Evolutionary conservation across 1,140 invertebrate species (phyloP).

Genomic region (Drosophila repleta): DNA sequence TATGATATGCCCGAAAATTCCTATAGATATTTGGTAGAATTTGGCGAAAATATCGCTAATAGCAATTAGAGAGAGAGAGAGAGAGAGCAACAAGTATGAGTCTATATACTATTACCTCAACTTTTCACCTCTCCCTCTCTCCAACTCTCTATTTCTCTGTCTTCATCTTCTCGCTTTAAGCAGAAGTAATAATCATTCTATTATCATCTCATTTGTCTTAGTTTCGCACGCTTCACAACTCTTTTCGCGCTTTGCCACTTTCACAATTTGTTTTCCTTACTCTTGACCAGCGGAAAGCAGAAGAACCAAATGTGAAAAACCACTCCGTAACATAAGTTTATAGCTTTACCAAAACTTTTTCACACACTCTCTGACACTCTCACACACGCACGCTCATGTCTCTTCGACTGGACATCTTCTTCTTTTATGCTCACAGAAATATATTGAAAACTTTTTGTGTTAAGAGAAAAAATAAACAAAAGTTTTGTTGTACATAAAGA

Average conservation of each 20-base stretch:
- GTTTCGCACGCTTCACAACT: conserved; percentile 62
- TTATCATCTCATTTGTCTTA: conserved; percentile 77
- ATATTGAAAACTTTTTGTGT: conserved; percentile 69
- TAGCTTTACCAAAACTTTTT: conserved; percentile 53
- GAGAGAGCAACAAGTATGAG: conserved; percentile 24
- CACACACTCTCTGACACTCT: conserved; percentile 38
- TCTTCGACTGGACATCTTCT: conserved; percentile 53
- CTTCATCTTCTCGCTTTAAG: conserved; percentile 28
- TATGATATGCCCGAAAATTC: background rate
- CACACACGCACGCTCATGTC: conserved; percentile 32
- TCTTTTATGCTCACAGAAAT: conserved; percentile 26
- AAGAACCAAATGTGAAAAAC: conserved; percentile 36
- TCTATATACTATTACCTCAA: background rate
- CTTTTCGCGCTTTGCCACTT: conserved; percentile 72
- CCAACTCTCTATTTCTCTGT: background rate
- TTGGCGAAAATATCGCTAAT: background rate
- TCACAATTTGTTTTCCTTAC: conserved; percentile 75
- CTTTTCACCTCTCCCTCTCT: background rate
- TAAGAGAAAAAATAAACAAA: conserved; percentile 37
- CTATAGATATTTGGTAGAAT: background rate
- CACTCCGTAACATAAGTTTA: conserved; percentile 72
- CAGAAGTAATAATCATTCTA: conserved; percentile 62
- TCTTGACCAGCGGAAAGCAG: conserved; percentile 39
- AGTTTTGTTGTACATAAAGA: background rate
- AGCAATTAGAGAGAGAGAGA: conserved; percentile 28